A percentile compares a stretch with the other conserved stretches of the same genome.
These are phyloP conservation scores for Strix uralensis DNA, from an alignment of 2,113 vertebrate species.

Conservation along the genomic window DNA sequence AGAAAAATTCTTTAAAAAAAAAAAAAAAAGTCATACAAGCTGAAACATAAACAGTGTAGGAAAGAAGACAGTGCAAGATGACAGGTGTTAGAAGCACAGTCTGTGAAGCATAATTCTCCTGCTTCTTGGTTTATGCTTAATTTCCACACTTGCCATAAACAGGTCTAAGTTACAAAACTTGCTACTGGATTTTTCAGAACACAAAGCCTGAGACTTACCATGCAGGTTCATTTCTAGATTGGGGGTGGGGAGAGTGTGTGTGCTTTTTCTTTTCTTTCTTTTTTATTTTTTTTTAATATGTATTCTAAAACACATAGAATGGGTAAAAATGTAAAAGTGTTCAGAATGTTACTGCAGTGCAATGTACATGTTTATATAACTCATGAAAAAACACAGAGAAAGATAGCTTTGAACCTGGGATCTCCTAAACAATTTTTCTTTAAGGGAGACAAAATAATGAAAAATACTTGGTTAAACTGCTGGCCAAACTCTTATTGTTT, in stretches of 20 bases:
- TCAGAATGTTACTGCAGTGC: not conserved
- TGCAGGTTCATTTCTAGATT: not conserved
- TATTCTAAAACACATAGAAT: not conserved
- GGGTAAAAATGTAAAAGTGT: not conserved
- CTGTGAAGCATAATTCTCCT: not conserved
- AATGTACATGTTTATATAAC: not conserved
- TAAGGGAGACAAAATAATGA: slow-evolving; percentile 52
- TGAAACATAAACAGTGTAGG: not conserved
- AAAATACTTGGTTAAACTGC: slow-evolving; percentile 65
- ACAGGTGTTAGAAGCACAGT: not conserved
- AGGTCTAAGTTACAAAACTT: not conserved
- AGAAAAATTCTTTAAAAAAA: not conserved
- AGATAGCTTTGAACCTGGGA: not conserved
- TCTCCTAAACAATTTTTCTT: not conserved
- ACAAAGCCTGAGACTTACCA: not conserved
- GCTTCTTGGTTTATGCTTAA: not conserved
- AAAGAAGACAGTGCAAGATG: not conserved
- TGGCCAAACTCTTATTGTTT: slow-evolving; percentile 71
- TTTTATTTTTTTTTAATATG: not conserved
- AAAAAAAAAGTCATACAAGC: not conserved
- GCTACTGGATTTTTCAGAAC: not conserved
- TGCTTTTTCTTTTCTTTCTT: not conserved
- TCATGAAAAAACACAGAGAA: not conserved
- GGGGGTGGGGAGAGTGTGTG: rapidly evolving
- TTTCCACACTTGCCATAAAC: not conserved